Conservation (phyloP, 30 jellyfish, hydroid and myxozoan genomes). For the Aurelia sp. region DNA sequence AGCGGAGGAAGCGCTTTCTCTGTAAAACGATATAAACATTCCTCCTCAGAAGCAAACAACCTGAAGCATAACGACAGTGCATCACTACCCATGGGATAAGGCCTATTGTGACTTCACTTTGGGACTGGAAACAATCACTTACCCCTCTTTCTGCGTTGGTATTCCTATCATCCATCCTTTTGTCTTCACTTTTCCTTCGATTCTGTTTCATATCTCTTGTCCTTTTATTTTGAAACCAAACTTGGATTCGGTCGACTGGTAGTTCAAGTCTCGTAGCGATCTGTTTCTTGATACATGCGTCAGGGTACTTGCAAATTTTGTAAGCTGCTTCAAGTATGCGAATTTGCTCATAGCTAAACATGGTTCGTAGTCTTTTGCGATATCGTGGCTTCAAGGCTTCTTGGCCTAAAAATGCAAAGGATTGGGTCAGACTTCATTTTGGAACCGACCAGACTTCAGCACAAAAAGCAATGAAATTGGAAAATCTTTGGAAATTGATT, state of each 20-base stretch:
- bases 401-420: background rate
- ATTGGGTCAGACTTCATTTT: no score
- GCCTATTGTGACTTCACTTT: no score
- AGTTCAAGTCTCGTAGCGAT: constrained; percentile 71
- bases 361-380: constrained; percentile 91
- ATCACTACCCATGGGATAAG: no score
- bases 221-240: constrained; percentile 96
- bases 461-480: no score
- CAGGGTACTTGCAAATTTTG: constrained; percentile 75
- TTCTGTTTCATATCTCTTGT: constrained; percentile 75
- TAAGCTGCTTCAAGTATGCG: constrained; percentile 79
- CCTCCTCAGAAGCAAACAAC: no score
- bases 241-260: constrained; percentile 86
- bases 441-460: no score
- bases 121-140: background rate
- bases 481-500: no score
- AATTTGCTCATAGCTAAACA: constrained; percentile 82
- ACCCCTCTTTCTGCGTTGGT: constrained; percentile 1
- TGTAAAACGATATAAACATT: no score
- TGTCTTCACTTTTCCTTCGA: constrained; percentile 21
- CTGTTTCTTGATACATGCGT: constrained; percentile 46
- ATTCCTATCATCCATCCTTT: background rate
- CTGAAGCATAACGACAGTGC: no score
- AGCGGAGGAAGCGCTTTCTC: no score
- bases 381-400: constrained; percentile 27